phyloP scores from a whole-genome alignment of 2,888 invertebrate genomes.

The Lepeophtheirus nordmannii region DNA sequence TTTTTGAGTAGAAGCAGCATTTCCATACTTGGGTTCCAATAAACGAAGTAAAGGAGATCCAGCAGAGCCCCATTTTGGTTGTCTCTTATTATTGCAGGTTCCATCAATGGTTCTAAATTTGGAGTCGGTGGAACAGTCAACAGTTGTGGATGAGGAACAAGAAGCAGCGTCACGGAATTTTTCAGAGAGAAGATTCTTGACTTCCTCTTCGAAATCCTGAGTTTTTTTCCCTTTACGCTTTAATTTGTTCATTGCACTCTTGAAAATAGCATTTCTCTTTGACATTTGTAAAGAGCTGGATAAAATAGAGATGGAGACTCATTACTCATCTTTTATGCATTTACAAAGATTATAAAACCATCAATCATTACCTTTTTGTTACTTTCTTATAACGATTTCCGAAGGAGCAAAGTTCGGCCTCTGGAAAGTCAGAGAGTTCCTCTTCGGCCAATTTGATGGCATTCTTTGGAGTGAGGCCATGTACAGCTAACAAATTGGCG shows the following conservation, averaged over 20 bases:
- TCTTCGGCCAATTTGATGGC: neutral
- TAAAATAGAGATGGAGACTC: neutral
- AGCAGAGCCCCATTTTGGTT: neutral
- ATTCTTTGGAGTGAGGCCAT: constrained; percentile 2
- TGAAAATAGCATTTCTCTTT: neutral
- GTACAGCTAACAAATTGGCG: neutral
- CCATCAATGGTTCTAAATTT: neutral
- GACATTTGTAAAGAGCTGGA: neutral
- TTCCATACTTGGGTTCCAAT: neutral
- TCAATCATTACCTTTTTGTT: neutral
- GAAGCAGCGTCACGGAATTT: neutral
- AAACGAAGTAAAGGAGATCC: neutral
- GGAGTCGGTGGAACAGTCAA: neutral
- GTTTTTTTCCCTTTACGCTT: neutral
- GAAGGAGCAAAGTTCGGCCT: neutral
- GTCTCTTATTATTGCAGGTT: neutral
- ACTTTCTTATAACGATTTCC: neutral
- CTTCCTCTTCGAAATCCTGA: neutral
- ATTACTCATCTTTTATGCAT: neutral
- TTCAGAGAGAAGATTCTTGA: neutral
- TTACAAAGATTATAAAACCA: neutral
- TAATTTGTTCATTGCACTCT: neutral
- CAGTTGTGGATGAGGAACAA: neutral
- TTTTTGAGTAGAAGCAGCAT: neutral
- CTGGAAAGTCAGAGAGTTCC: constrained; percentile 1